Base-by-base conservation (phyloP, 2,113 vertebrate species). In the Hippoglossus stenolepis region DNA sequence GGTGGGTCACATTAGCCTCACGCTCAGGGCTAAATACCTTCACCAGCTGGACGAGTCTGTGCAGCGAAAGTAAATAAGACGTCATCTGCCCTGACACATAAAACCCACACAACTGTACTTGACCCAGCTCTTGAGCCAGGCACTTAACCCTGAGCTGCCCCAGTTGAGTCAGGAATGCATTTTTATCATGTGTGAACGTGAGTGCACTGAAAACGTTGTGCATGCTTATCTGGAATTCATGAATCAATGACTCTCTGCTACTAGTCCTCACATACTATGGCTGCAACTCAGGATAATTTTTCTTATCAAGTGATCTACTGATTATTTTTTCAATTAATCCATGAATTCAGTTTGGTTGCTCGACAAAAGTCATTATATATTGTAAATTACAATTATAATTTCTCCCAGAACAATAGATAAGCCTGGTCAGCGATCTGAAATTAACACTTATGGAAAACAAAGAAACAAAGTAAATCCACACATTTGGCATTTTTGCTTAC, bases 111-210 rank as follows among this genome's bases (percentile, higher is more conserved):
- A 28, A 10, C 24, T 51, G 53, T 23, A 43, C 40, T 79, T 73
- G 71, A 82, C 82, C 65, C 40, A 5, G 24, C 69, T 81, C 58
- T 51, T 66, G 75, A 79, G 79, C 68, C 49, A 38, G 60, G 23
- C 65, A 71, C 60, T 73, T 70, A 73, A 71, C 57, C 74, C 70
- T 40, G 49, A 21, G 59, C 61, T 17, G 26, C 63, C 68, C 57
- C 45, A 20, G 20, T 21, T 59, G 57, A 17, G 7, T 14, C 14
- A 45, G 23, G 21, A 51, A 51, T 51, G 17, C 17, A 51, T 51
- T 18, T 51, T 51, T 5, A 26, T n/a, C 17, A 31, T 1, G 28
- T 31, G 28, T 31, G 28, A 31, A 31, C 6, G 28, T 31, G 28
- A 49, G 21, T 28, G 20, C 17, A 38, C 21, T 43, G 31, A 70